These are phyloP conservation scores for Linurgus olivaceus DNA, from an alignment of 2,797 vertebrate species.

Conservation along the genomic window DNA sequence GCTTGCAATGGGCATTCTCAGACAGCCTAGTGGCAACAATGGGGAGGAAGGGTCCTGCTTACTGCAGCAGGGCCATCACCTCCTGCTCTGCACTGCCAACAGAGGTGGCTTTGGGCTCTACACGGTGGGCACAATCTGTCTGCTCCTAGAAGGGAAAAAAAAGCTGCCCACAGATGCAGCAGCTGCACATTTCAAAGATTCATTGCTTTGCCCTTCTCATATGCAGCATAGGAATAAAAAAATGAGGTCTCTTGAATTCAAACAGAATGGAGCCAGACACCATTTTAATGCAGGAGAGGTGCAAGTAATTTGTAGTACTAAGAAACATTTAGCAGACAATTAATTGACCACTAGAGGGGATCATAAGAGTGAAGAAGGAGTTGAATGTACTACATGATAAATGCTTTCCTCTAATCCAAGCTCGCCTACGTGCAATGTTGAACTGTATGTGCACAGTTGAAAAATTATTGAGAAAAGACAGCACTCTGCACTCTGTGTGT, in stretches of 20 bases:
- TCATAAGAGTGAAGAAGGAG: not conserved
- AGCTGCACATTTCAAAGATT: not conserved
- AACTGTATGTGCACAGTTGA: not conserved
- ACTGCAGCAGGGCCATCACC: not conserved
- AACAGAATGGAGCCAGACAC: not conserved
- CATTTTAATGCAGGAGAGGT: not conserved
- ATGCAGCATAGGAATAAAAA: not conserved
- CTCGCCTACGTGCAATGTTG: not conserved
- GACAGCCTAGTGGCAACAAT: not conserved
- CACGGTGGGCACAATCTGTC: rapidly evolving
- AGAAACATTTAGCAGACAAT: not conserved
- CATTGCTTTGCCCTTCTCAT: not conserved
- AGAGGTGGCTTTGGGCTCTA: not conserved
- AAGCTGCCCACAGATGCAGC: not conserved
- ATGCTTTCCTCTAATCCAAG: not conserved
- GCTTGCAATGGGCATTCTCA: not conserved
- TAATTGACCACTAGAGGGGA: conserved; percentile 54
- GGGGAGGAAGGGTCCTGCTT: not conserved
- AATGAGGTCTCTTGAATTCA: not conserved
- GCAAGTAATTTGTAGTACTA: not conserved
- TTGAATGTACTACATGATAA: not conserved
- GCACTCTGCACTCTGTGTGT: not conserved
- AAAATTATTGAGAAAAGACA: not conserved
- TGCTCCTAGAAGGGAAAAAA: not conserved
- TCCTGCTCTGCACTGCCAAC: not conserved